Evolutionary conservation across 2,113 vertebrate genomes (phyloP).

Genomic region (Tylochromis polylepis): DNA sequence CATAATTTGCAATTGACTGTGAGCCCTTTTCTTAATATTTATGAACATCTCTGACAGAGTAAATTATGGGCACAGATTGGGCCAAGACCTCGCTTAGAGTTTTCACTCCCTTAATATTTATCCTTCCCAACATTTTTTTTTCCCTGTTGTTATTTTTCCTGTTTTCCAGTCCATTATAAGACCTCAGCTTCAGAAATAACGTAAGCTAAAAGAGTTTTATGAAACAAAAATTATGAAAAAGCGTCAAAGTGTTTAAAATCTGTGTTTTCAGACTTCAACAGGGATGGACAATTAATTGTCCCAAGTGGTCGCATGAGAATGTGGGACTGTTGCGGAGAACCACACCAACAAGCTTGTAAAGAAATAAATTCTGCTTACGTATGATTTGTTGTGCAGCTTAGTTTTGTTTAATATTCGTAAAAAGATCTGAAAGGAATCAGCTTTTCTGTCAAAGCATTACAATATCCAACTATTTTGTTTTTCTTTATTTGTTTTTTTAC

Average conservation of each 20-base stretch:
- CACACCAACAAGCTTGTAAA: neutral
- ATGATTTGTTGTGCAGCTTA: neutral
- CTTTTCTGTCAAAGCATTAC: neutral
- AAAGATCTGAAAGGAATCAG: neutral
- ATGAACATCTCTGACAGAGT: slow-evolving; percentile 47
- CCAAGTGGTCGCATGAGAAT: neutral
- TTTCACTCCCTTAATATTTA: slow-evolving; percentile 70
- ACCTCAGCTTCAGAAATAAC: neutral
- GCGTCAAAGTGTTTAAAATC: neutral
- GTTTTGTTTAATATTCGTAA: neutral
- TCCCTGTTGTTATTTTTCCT: slow-evolving; percentile 41
- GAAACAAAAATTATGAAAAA: neutral
- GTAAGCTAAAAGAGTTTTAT: neutral
- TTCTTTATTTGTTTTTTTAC: accelerated
- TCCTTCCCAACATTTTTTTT: slow-evolving; percentile 44
- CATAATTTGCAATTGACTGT: slow-evolving; percentile 46
- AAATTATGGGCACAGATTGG: slow-evolving; percentile 62
- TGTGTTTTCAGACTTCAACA: neutral
- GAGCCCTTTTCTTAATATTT: slow-evolving; percentile 70
- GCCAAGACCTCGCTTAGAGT: slow-evolving; percentile 61
- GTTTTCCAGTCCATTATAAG: slow-evolving; percentile 39
- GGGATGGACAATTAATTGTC: neutral
- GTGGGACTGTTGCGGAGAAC: neutral
- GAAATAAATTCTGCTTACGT: neutral
- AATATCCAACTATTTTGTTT: neutral